Conservation (phyloP, 2,888 invertebrate species). For the Halocaridina rubra region DNA sequence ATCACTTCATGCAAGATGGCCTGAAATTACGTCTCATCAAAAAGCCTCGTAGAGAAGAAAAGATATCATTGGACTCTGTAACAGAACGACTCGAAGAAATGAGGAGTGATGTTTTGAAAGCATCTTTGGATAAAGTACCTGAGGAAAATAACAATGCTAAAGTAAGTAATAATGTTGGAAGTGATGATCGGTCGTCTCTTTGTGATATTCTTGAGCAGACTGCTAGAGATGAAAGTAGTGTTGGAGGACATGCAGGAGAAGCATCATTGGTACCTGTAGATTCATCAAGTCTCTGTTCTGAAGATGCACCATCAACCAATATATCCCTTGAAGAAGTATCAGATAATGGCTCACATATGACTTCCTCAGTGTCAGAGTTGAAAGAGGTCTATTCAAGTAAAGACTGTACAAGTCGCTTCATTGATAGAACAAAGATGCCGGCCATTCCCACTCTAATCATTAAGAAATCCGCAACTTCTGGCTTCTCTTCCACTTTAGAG, state of each 20-base stretch:
- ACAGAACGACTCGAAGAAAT: neutral
- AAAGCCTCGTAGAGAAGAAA: slow-evolving; percentile 11
- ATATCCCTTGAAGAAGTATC: neutral
- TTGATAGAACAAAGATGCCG: slow-evolving; percentile 3
- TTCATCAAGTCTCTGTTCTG: too few species aligned
- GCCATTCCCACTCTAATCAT: slow-evolving; percentile 40
- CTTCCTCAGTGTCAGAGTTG: neutral
- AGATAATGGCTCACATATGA: neutral
- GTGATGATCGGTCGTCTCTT: neutral
- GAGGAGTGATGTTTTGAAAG: neutral
- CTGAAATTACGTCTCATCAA: slow-evolving; percentile 39
- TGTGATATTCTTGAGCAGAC: neutral
- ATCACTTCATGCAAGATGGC: slow-evolving; percentile 25
- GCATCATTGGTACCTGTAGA: too few species aligned
- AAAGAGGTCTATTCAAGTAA: neutral
- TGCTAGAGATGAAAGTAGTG: neutral
- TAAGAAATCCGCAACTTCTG: slow-evolving; percentile 26
- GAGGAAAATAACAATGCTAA: slow-evolving; percentile 18
- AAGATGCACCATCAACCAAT: neutral
- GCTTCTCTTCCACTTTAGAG: slow-evolving; percentile 43
- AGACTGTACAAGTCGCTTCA: neutral
- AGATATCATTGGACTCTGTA: slow-evolving; percentile 5
- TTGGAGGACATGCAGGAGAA: neutral
- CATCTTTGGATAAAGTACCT: neutral
- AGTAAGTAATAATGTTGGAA: neutral